A percentile compares a stretch with the other conserved stretches of the same genome.
Conservation (phyloP, 2,797 vertebrate genomes). For the Labeo calbasu region DNA sequence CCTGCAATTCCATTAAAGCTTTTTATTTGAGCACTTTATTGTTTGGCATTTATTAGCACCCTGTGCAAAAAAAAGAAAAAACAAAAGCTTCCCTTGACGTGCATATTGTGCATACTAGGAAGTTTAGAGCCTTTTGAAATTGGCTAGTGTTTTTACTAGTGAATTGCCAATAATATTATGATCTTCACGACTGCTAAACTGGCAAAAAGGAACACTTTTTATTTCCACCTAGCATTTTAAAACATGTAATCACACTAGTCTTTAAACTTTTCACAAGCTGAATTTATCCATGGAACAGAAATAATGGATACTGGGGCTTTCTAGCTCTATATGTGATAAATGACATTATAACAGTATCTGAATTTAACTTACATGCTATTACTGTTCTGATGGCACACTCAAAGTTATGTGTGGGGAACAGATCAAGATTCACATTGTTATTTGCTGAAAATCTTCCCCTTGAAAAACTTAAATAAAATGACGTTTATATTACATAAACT, state of each 20-base stretch:
- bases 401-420: background rate
- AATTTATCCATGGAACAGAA: background rate
- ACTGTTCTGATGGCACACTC: background rate
- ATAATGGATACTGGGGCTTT: background rate
- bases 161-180: background rate
- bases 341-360: background rate
- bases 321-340: background rate
- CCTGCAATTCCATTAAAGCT: constrained; percentile 72
- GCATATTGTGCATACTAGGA: background rate
- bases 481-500: no score
- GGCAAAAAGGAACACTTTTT: background rate
- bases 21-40: constrained; percentile 60
- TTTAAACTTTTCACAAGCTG: background rate
- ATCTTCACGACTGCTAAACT: background rate
- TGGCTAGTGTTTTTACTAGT: background rate
- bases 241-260: background rate
- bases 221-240: background rate
- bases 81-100: constrained; percentile 7
- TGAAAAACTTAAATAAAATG: no score
- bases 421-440: no score
- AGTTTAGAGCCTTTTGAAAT: background rate
- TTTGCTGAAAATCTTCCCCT: no score
- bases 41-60: constrained; percentile 44
- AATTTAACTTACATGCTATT: background rate
- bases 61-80: constrained; percentile 32